Evolutionary conservation across 2,888 invertebrate species (phyloP), one percentile per base, ranked within the genome.

Genomic region (Oligia latruncula): DNA sequence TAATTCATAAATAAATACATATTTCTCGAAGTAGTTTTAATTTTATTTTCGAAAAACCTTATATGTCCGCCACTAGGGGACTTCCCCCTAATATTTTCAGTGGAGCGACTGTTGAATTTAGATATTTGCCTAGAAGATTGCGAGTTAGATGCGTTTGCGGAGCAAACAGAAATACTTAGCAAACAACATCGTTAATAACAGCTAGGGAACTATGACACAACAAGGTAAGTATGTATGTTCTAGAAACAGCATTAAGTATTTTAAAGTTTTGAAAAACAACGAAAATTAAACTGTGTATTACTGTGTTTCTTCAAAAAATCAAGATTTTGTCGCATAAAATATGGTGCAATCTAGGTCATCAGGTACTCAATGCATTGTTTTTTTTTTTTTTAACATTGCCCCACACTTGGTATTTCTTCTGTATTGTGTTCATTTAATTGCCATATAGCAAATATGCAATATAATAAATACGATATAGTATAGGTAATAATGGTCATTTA

Each of bases 101-200:
- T 72, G 11, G 2, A 43, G 23, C 17, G 11, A 73, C 4, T 11
- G 43, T 23, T 9, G 13, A 13, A 46, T 46, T 46, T 77, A 35
- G 23, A 5, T 46, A n/a, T 29, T 49, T 64, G 17, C 8, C 4
- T 43, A 11, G 20, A 64, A 29, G 11, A 40, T 29, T 17, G 6
- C 29, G 9, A 46, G 1, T 60, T 4, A 60, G 55, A 68, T 15
- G 11, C n/a, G 5, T 17, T 29, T 29, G 55, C 40, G 11, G 0
- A 49, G n/a, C 20, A 40, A 78, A 58, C 66, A 4, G 35, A 11
- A n/a, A 55, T 3, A 17, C 49, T 35, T 49, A 9, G 73, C 49
- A 58, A 67, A 60, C 67, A 78, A 68, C 49, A 68, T 67, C 49
- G 60, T 67, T 65, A 52, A 55, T 65, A 65, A 13, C 9, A 6